phyloP scores from a whole-genome alignment of 2,797 vertebrate species.

The Poeciliopsis gracilis region DNA sequence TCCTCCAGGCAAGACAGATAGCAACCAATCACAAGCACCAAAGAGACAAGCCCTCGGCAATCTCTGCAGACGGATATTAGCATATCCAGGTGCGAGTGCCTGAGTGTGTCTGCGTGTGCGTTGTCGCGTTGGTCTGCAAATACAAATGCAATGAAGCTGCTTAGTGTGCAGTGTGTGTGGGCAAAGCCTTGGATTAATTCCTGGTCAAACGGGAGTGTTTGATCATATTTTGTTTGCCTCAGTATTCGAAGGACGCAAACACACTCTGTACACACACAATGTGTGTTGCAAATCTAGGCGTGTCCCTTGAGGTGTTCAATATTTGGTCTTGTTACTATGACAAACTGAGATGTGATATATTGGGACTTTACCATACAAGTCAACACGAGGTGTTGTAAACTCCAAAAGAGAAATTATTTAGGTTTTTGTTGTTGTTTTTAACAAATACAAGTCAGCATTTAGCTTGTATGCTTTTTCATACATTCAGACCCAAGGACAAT shows the following conservation, averaged over 20 bases:
- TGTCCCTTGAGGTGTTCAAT: background rate
- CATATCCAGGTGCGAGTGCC: conserved; percentile 64
- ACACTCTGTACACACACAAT: background rate
- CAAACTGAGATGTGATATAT: background rate
- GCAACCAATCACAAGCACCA: conserved; percentile 73
- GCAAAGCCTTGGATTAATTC: conserved; percentile 60
- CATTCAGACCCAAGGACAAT: background rate
- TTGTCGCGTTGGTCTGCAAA: conserved; percentile 35
- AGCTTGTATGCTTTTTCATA: background rate
- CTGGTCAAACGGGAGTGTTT: conserved; percentile 58
- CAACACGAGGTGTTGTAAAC: background rate
- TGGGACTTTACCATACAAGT: background rate
- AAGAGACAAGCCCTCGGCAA: conserved; percentile 55
- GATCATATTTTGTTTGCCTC: conserved; percentile 68
- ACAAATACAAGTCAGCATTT: background rate
- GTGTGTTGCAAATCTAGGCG: background rate
- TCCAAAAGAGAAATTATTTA: background rate
- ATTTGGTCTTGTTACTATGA: background rate
- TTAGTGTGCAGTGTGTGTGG: conserved; percentile 50
- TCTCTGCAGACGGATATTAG: conserved; percentile 61
- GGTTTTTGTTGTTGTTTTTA: background rate
- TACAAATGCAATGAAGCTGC: conserved; percentile 58
- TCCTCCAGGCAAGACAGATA: conserved; percentile 72
- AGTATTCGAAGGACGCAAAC: conserved; percentile 39
- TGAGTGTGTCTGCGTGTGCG: conserved; percentile 40